Evolutionary conservation across 2,797 vertebrate genomes (phyloP), one percentile per base, ranked within the genome.

Genomic region (Sebastes baramenuke): DNA sequence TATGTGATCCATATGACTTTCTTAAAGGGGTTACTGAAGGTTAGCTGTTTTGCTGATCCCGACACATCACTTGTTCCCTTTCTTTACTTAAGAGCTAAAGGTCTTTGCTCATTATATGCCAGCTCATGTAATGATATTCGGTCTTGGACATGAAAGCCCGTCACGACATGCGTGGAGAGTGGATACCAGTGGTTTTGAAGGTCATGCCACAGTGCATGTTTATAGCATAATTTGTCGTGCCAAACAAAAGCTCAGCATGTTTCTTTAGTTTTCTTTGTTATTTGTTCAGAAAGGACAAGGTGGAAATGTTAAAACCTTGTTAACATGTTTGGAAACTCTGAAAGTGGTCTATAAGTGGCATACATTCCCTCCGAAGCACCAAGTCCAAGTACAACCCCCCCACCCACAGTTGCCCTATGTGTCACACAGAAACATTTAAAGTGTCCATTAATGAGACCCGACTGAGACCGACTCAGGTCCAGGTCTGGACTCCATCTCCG

Each of bases 401-500:
- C 71, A 49, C 64, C 61, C 75, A 67, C 20, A 61, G 32, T 64
- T 75, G 72, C 78, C 80, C 83, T 20, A 52, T 42, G 72, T 89
- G 65, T 92, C 91, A 87, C 72, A 7, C 64, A 81, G 36, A 86
- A 80, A 77, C 81, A 61, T 85, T 89, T 82, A 32, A 92, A 88
- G 85, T 82, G 80, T 73, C 88, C 90, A 88, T 92, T 88, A 89
- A 82, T 34, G 82, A 80, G 82, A 85, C 69, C 32, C 12, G 79
- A 84, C 83, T 4, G 59, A 84, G 80, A 68, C 67, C 71, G 82
- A 82, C 82, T 89, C 54, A 38, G 59, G 72, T 88, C 8, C 80
- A 22, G 83, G 90, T 80, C 93, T 94, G 93, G 89, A 91, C 89
- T 92, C 66, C 72, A 25, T 93, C 72, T 78, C 66, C 30, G 8